A percentile compares a stretch with the other conserved stretches of the same genome.
Evolutionary conservation across 2,113 vertebrate species (phyloP).

Genomic region (Oxygymnocypris stewartii): DNA sequence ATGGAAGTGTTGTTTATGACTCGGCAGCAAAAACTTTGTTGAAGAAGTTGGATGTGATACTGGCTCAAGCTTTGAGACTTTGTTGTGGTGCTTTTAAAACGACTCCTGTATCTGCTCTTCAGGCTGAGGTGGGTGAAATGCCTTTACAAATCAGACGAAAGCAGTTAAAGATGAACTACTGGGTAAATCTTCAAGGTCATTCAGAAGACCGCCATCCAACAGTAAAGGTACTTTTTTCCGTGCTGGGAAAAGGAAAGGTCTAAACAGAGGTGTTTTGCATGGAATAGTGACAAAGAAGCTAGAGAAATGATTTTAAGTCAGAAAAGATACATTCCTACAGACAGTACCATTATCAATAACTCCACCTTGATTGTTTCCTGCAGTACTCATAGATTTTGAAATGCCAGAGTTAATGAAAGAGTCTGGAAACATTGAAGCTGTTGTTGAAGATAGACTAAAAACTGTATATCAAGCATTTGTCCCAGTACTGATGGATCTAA

Average conservation of each 20-base stretch:
- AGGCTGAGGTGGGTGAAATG: neutral
- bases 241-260: slow-evolving; percentile 3
- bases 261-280: neutral
- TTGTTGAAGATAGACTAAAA: neutral
- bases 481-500: too few species aligned
- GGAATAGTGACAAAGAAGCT: neutral
- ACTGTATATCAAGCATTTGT: neutral
- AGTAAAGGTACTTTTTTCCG: neutral
- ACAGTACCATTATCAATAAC: neutral
- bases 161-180: slow-evolving; percentile 2
- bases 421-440: neutral
- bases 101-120: too few species aligned
- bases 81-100: too few species aligned
- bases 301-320: neutral
- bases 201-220: neutral
- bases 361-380: neutral
- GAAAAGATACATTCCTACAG: neutral
- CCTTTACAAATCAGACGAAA: neutral
- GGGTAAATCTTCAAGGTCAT: neutral
- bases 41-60: too few species aligned
- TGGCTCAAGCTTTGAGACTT: too few species aligned
- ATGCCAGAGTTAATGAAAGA: neutral
- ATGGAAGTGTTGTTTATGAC: neutral
- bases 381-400: neutral
- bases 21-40: too few species aligned